Evolutionary conservation across 2,797 vertebrate genomes (phyloP), one percentile per base, ranked within the genome.

Genomic region (Sebastes nivosus): DNA sequence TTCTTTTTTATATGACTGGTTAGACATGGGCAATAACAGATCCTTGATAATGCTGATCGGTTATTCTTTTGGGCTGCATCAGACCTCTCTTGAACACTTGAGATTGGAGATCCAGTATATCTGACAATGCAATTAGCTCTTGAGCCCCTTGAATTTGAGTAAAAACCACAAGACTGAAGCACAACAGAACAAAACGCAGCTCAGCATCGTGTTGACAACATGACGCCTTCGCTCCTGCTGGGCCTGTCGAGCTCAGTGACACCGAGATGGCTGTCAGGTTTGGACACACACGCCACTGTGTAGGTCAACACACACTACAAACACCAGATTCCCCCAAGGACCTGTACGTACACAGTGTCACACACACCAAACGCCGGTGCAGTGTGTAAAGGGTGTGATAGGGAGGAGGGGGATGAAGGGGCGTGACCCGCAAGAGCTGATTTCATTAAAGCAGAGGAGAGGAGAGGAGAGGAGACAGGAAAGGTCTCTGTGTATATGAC

Each of bases 301-400:
- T 93, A 94, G 92, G 93, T 94, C 91, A 94, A 93, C 93, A 94
- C 88, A 88, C 88, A 84, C 81, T 64, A 83, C 90, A 94, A 93
- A 95, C 93, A 94, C 89, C 65, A 68, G 87, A 94, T 91, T 90
- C 90, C 94, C 94, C 93, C 80, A 92, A 92, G 93, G 94, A 91
- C 91, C 90, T 94, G 91, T 93, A 90, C 86, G 55, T 90, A 94
- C 93, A 93, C 86, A 84, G 89, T 89, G 90, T 91, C 86, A 88
- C 89, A 92, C 89, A 89, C 89, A 87, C 79, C 71, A 57, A 89
- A 90, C 88, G 78, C 85, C 81, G 72, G 85, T 34, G 79, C 81
- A 76, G 86, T 87, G 90, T 86, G 86, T 87, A 86, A 90, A 77
- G 84, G 88, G 83, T 90, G 86, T 75, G 89, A 90, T 89, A 46